Conservation (phyloP, 2,888 invertebrate species). For the Blastobasis adustella region DNA sequence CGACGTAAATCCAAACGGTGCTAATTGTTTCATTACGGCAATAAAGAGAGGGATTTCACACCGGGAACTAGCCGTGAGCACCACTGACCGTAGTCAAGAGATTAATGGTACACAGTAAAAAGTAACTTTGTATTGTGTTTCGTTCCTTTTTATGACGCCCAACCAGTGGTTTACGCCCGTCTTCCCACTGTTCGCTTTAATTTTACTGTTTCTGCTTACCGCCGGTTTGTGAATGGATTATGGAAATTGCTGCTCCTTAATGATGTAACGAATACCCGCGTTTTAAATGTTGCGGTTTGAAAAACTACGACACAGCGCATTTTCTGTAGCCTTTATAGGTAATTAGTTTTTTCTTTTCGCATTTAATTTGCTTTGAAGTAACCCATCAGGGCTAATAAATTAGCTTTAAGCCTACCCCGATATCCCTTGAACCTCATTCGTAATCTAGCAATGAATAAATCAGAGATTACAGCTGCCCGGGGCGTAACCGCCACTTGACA, state of each 20-base stretch:
- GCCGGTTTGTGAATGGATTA: slow-evolving; percentile 12
- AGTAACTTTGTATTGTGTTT: slow-evolving; percentile 30
- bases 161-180: slow-evolving; percentile 29
- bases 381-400: too few relatives aligned
- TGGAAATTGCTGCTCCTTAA: slow-evolving; percentile 10
- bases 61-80: slow-evolving; percentile 17
- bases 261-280: not conserved
- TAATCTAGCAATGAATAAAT: too few relatives aligned
- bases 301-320: too few relatives aligned
- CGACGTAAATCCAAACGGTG: slow-evolving; percentile 27
- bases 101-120: slow-evolving; percentile 31
- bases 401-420: too few relatives aligned
- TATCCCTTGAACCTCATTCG: too few relatives aligned
- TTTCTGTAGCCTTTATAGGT: too few relatives aligned
- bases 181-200: slow-evolving; percentile 24
- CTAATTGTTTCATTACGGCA: slow-evolving; percentile 37
- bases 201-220: slow-evolving; percentile 18
- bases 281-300: too few relatives aligned
- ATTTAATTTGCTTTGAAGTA: too few relatives aligned
- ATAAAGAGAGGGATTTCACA: slow-evolving; percentile 38
- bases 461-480: not conserved
- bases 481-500: slow-evolving; percentile 35
- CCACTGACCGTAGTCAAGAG: slow-evolving; percentile 17
- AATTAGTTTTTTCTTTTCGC: too few relatives aligned
- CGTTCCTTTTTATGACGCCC: slow-evolving; percentile 28